These are phyloP conservation scores for Augiades crinisus DNA, from an alignment of 2,888 invertebrate species.

Conservation along the genomic window DNA sequence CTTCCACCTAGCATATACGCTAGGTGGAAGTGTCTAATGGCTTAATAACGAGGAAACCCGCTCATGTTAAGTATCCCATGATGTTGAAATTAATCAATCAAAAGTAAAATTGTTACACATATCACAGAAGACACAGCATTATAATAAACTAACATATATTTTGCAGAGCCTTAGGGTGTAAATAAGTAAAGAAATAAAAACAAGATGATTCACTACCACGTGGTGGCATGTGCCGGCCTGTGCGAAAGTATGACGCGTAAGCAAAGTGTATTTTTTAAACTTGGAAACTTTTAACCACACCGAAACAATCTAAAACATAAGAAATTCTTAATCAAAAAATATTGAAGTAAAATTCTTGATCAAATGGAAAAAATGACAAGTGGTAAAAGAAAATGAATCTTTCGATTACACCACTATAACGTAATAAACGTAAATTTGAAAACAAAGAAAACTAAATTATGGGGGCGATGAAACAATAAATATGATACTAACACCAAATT, in stretches of 20 bases:
- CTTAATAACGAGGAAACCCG: too few relatives aligned
- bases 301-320: constrained; percentile 31
- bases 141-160: too few relatives aligned
- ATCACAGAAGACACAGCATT: too few relatives aligned
- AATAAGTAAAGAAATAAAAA: constrained; percentile 37
- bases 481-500: constrained; percentile 39
- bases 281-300: constrained; percentile 33
- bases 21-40: too few relatives aligned
- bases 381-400: neutral
- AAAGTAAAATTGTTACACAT: too few relatives aligned
- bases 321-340: constrained; percentile 21
- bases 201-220: constrained; percentile 64
- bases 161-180: too few relatives aligned
- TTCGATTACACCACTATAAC: constrained; percentile 32
- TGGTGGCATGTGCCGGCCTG: constrained; percentile 70
- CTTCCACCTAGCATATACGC: too few relatives aligned
- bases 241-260: constrained; percentile 74
- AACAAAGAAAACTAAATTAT: neutral
- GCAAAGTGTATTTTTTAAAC: constrained; percentile 54
- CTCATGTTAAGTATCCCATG: too few relatives aligned
- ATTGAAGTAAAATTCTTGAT: neutral
- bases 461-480: constrained; percentile 6
- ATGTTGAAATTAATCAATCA: too few relatives aligned
- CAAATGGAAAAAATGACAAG: constrained; percentile 17
- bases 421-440: neutral